Base-by-base conservation (phyloP, 1,140 invertebrate genomes). In the Aphelinus atriplicis region DNA sequence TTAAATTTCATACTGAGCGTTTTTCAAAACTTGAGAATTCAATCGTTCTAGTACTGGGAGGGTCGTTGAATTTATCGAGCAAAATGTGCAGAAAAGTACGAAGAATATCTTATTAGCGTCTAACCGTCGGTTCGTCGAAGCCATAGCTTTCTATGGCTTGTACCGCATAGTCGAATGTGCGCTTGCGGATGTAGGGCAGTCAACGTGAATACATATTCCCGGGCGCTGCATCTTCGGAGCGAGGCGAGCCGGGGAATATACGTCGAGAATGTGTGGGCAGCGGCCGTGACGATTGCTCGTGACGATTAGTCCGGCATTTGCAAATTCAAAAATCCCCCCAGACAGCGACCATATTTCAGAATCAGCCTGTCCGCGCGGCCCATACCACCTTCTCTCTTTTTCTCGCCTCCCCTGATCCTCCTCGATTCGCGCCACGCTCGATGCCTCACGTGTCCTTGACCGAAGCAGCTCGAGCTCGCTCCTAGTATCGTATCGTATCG, bases 371-470 rank as follows among this genome's bases (percentile, higher is more conserved):
- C 65, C 53, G 48, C 42, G 56, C 67, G 42, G 9, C 50, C 9
- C 26, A 46, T n/a, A 48, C 43, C n/a, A 60, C 46, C 53, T 48
- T 68, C 46, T 10, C 4, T 7, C 55, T 55, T 51, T 45, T 56
- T 42, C 43, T 42, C 51, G 50, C 50, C 7, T 56, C 50, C 10
- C 45, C 7, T 68, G 1, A 43, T 48, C 26, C 10, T 48, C 4
- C 42, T 42, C 3, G 26, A 26, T 26, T 26, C 26, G 26, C 26
- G 26, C 26, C 26, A 26, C 26, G 68, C 56, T 77, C 71, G 67
- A 75, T 67, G 77, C 73, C 73, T 78, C 75, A 64, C 75, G 74
- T 77, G 77, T 77, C 78, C 78, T 74, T 75, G 77, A 69, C 70
- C 78, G 77, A 77, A 78, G 71, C 73, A 79, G 26, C 26, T 26